Conservation (phyloP, 2,888 invertebrate genomes). For the Stenotaenia linearis region DNA sequence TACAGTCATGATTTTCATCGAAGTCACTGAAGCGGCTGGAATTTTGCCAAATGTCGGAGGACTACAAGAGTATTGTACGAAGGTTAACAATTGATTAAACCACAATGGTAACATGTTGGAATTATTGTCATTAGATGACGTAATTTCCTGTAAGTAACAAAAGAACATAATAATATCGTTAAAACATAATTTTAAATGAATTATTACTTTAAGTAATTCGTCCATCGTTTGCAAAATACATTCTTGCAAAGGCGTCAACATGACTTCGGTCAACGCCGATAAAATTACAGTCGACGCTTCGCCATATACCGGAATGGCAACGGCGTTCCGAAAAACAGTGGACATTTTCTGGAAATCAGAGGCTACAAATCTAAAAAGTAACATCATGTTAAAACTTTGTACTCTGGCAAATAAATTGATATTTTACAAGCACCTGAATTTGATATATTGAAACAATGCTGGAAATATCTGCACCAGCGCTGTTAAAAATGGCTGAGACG, state of each 20-base stretch:
- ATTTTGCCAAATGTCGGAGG: constrained; percentile 57
- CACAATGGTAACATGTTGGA: constrained; percentile 62
- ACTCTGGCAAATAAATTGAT: no score
- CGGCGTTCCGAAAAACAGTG: constrained; percentile 65
- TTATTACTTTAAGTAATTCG: constrained; percentile 68
- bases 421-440: no score
- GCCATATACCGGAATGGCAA: constrained; percentile 72
- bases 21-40: constrained; percentile 47
- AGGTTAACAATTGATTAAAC: constrained; percentile 60
- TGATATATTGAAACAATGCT: constrained; percentile 83
- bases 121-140: constrained; percentile 55
- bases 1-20: constrained; percentile 17
- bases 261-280: constrained; percentile 69
- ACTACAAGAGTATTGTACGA: constrained; percentile 65
- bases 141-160: constrained; percentile 52
- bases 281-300: constrained; percentile 76
- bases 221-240: constrained; percentile 80
- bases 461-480: constrained; percentile 94
- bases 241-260: constrained; percentile 76
- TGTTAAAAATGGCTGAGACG: constrained; percentile 88
- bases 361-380: constrained; percentile 54
- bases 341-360: constrained; percentile 76
- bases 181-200: no score
- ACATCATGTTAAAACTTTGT: no score
- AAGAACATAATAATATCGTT: no score